Evolutionary conservation across 2,113 vertebrate genomes (phyloP), one percentile per base, ranked within the genome.

Genomic region (Vanacampus margaritifer): DNA sequence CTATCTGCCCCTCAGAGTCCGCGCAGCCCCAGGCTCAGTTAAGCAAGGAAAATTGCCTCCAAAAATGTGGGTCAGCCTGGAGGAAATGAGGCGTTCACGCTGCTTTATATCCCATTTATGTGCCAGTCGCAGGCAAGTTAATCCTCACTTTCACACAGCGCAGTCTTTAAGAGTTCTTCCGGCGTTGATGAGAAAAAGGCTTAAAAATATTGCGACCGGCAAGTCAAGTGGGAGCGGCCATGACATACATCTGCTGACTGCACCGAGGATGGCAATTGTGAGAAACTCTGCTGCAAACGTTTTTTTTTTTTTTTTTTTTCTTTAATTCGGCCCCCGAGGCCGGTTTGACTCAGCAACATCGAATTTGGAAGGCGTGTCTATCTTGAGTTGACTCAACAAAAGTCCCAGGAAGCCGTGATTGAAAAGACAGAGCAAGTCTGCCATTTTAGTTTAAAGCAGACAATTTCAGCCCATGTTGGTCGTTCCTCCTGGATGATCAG

Each of bases 61-160:
- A 5, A 61, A 37, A 81, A 87, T 84, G 64, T 88, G 79, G 84
- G 86, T 86, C 82, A 83, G 76, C 64, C 46, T 37, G 50, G 48
- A 69, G 60, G 51, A 78, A 79, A 45, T 57, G 57, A 79, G 75
- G 84, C 84, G 61, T 84, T 82, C 79, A 85, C 59, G 82, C 80
- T 65, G 69, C 71, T 80, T 86, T 81, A 74, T 68, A 65, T 75
- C 73, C 68, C 77, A 84, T 84, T 80, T 69, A 72, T 71, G 65
- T 79, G 79, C 78, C 86, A 74, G 70, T 74, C 68, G 78, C 61
- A 78, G 56, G 67, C 75, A 70, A 79, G 13, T 50, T 81, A 79
- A 86, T 84, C 82, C 76, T 61, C 58, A 37, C 63, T 64, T 62
- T 65, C 65, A 64, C 37, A 28, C 56, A 37, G 73, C 72, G 67